A percentile compares a stretch with the other conserved stretches of the same genome.
Conservation (phyloP, 2,797 vertebrate species). For the Tragopan temminckii region DNA sequence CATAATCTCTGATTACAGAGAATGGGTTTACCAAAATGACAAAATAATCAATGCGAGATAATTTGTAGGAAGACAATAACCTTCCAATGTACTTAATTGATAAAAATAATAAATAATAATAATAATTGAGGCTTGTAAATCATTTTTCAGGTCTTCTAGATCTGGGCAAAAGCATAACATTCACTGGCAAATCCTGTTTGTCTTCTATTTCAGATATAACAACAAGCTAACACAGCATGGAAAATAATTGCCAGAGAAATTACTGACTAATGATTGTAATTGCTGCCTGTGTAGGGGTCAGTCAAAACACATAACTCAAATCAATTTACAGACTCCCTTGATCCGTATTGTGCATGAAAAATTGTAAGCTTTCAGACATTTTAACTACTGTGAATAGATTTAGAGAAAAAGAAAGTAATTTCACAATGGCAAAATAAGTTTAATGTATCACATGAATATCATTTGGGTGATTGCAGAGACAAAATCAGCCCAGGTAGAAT, state of each 20-base stretch:
- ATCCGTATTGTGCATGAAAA: background rate
- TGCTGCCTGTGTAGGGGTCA: slow-evolving; percentile 3
- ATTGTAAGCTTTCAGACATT: background rate
- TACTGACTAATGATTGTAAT: slow-evolving; percentile 1
- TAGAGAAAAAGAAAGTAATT: background rate
- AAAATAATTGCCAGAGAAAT: background rate
- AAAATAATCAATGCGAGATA: slow-evolving; percentile 23
- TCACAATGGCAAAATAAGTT: background rate
- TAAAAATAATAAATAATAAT: background rate
- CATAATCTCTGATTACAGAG: background rate
- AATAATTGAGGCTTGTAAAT: background rate
- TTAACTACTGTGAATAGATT: background rate
- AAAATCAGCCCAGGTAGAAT: background rate
- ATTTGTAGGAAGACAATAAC: background rate
- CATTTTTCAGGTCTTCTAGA: background rate
- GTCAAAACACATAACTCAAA: slow-evolving; percentile 34
- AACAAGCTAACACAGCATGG: background rate
- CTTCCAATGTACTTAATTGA: background rate
- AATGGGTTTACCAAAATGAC: slow-evolving; percentile 35
- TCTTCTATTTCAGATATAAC: background rate
- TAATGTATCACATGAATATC: background rate
- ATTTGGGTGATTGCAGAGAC: background rate
- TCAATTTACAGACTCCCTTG: slow-evolving; percentile 14
- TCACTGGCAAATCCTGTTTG: background rate
- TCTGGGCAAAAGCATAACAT: background rate